These are phyloP conservation scores for Sterna hirundo DNA, from an alignment of 2,113 vertebrate genomes.

Conservation along the genomic window DNA sequence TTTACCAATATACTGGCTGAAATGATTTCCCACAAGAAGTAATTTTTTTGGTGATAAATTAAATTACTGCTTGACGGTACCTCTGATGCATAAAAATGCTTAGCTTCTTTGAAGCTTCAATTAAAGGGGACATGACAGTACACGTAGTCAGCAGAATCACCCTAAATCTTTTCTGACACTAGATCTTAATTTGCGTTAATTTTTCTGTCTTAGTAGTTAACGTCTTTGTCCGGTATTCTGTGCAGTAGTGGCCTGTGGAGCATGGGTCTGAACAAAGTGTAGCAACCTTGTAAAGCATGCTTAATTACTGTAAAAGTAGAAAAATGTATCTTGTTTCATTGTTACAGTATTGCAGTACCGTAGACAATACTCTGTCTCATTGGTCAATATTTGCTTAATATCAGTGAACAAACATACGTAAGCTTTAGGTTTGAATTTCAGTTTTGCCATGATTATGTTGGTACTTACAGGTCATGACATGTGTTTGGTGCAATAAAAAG, in stretches of 20 bases:
- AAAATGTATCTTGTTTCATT: neutral
- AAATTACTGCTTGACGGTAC: neutral
- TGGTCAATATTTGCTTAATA: neutral
- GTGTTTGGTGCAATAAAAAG: conserved; percentile 93
- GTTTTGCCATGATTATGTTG: neutral
- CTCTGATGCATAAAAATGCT: neutral
- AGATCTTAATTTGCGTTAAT: neutral
- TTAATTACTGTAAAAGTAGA: neutral
- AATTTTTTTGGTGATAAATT: neutral
- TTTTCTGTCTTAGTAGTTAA: neutral
- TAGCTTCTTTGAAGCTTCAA: neutral
- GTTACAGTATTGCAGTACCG: neutral
- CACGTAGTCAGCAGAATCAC: neutral
- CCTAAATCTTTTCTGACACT: neutral
- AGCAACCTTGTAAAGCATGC: neutral
- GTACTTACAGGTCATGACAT: conserved; percentile 87
- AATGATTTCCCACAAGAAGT: neutral
- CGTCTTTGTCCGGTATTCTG: neutral
- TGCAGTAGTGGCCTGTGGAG: neutral
- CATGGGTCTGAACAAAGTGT: neutral
- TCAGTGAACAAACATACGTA: neutral
- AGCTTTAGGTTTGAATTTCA: neutral
- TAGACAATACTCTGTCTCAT: neutral
- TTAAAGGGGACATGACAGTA: neutral
- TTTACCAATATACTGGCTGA: neutral